phyloP scores from a whole-genome alignment of 2,113 vertebrate species.

The Atlantisia rogersi region DNA sequence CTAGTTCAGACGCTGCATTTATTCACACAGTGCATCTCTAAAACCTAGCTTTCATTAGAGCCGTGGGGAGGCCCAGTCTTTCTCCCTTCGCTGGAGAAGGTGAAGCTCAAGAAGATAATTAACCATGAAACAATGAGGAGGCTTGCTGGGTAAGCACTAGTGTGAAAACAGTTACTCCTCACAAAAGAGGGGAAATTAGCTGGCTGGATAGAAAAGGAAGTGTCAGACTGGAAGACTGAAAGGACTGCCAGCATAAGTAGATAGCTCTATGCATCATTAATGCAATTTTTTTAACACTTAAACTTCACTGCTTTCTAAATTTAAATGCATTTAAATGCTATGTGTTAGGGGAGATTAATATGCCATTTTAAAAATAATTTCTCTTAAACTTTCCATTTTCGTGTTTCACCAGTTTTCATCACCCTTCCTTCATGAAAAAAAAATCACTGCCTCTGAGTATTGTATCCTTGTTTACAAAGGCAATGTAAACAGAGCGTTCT shows the following conservation, averaged over 20 bases:
- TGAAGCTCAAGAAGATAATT: conserved; percentile 83
- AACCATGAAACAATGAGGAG: conserved; percentile 82
- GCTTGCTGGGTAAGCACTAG: conserved; percentile 82
- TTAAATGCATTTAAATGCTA: conserved; percentile 73
- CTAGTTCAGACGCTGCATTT: conserved; percentile 72
- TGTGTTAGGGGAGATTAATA: conserved; percentile 71
- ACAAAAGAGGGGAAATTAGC: conserved; percentile 86
- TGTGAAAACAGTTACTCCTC: conserved; percentile 85
- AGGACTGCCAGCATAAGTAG: conserved; percentile 77
- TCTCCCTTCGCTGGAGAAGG: conserved; percentile 70
- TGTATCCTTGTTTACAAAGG: conserved; percentile 67
- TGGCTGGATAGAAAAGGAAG: conserved; percentile 82
- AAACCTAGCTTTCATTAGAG: conserved; percentile 75
- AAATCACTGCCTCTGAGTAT: conserved; percentile 1
- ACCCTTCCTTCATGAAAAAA: conserved; percentile 40
- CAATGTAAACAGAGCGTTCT: conserved; percentile 18
- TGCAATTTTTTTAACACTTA: conserved; percentile 80
- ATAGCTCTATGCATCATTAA: conserved; percentile 80
- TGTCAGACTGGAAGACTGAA: conserved; percentile 82
- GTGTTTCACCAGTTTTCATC: conserved; percentile 52
- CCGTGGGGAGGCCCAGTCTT: conserved; percentile 61
- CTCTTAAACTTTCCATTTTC: conserved; percentile 69
- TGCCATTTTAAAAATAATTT: conserved; percentile 71
- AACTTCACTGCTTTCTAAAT: conserved; percentile 77
- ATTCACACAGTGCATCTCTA: conserved; percentile 74